Base-by-base conservation (phyloP, 2,888 invertebrate species). In the Plusia festucae region DNA sequence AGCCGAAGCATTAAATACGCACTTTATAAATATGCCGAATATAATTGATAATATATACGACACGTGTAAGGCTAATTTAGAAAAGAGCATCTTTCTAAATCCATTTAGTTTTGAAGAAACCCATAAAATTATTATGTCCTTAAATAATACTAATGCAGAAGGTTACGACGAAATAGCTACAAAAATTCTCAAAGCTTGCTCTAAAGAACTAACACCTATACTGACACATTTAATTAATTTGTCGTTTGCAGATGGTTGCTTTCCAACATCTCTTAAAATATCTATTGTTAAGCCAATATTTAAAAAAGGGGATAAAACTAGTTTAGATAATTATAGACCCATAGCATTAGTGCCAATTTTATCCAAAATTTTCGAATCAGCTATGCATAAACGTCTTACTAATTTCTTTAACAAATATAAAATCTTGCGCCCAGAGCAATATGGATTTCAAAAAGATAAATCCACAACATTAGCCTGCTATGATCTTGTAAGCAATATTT, bases 81-180 rank as follows among this genome's bases (percentile, higher is more conserved):
- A 13, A 20, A 54, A 18, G 20, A 54, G 54, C 20, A 54, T 54
- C 13, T 54, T 54, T 6, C 15, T 54, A 20, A 18, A 54, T 20
- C 54, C 54, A 2, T 34, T n/a, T 32, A 54, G 34, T 54, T 32
- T 6, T 30, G 30, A 53, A 0, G 54, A 55, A 55, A 44, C 15
- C 22, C 9, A 56, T 15, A 56, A 3, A 44, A 56, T 56, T 9
- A 56, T 56, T n/a, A 46, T 44, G 16, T 54, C 54, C 20, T 34
- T 54, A 13, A 54, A 54, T 22, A 49, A 57, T 13, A 57, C 57
- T 1, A 57, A 49, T 11, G 46, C 46, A 18, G 58, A 20, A 22
- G 58, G 58, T 32, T 58, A 58, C 34, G 58, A 58, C 11, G 51
- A 51, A 51, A 51, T 58, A n/a, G 15, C 15, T n/a, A 58, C 58